Conservation (phyloP, 2,797 vertebrate genomes). For the Squalus acanthias region DNA sequence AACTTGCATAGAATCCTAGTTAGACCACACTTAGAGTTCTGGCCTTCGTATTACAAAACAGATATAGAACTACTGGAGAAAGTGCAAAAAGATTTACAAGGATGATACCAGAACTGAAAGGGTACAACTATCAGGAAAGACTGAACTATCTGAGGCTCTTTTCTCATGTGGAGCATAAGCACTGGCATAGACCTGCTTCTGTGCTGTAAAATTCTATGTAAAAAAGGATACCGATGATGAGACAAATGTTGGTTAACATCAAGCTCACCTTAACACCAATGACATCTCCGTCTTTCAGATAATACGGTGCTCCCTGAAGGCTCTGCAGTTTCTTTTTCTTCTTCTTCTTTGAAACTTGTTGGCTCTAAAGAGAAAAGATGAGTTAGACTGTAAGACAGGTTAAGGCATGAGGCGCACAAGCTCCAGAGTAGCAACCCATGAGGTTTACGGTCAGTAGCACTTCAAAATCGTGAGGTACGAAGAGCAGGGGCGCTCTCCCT, state of each 20-base stretch:
- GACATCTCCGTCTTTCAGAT: slow-evolving; percentile 81
- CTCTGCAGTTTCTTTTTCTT: slow-evolving; percentile 77
- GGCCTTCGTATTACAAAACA: neutral
- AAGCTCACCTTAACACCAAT: slow-evolving; percentile 78
- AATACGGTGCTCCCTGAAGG: slow-evolving; percentile 73
- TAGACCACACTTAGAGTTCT: neutral
- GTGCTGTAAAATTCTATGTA: neutral
- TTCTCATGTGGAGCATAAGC: neutral
- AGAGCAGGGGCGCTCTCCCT: neutral
- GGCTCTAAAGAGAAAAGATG: slow-evolving; percentile 59
- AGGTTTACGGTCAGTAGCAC: neutral
- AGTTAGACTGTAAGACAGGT: neutral
- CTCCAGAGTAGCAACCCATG: neutral
- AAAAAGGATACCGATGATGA: neutral
- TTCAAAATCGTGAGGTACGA: neutral
- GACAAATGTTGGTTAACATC: neutral
- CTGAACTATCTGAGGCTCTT: neutral
- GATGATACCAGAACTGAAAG: neutral
- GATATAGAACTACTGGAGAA: neutral
- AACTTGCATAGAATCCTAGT: neutral
- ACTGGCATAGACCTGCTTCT: neutral
- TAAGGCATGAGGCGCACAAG: neutral
- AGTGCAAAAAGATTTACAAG: neutral
- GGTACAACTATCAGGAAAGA: neutral
- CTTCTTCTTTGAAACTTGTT: slow-evolving; percentile 78